Conservation (phyloP, 1,140 invertebrate genomes). For the Lordiphosa stackelbergi region DNA sequence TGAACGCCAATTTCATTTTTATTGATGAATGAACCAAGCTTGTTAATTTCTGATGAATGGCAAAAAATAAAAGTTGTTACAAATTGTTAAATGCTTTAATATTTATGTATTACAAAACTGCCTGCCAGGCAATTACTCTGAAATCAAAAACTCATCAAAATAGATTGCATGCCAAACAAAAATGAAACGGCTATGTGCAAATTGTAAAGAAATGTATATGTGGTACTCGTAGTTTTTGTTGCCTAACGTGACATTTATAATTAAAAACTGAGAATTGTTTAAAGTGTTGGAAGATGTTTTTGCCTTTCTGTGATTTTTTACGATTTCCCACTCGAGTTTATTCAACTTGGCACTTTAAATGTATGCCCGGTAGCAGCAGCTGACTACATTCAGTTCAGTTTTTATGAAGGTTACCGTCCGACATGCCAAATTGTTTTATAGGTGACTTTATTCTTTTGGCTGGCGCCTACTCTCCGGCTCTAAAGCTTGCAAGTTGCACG, state of each 20-base stretch:
- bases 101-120: slow-evolving; percentile 8
- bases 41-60: slow-evolving; percentile 6
- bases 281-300: neutral
- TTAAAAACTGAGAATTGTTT: slow-evolving; percentile 10
- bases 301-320: slow-evolving; percentile 1
- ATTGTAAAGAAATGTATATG: neutral
- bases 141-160: slow-evolving; percentile 11
- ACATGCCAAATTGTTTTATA: slow-evolving; percentile 1
- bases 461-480: neutral
- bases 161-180: neutral
- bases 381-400: slow-evolving; percentile 6
- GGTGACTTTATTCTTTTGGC: slow-evolving; percentile 5
- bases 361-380: neutral
- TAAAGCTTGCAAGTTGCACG: slow-evolving; percentile 7
- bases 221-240: slow-evolving; percentile 2
- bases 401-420: slow-evolving; percentile 4
- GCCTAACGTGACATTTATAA: slow-evolving; percentile 11
- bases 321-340: slow-evolving; percentile 8
- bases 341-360: slow-evolving; percentile 9
- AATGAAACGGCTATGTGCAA: neutral
- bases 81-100: slow-evolving; percentile 8
- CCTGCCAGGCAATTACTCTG: slow-evolving; percentile 2
- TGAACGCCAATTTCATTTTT: slow-evolving; percentile 7
- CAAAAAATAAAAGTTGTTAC: slow-evolving; percentile 3
- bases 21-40: slow-evolving; percentile 5